Base-by-base conservation (phyloP, 2,888 invertebrate genomes). In the Azorinus chamasolen region DNA sequence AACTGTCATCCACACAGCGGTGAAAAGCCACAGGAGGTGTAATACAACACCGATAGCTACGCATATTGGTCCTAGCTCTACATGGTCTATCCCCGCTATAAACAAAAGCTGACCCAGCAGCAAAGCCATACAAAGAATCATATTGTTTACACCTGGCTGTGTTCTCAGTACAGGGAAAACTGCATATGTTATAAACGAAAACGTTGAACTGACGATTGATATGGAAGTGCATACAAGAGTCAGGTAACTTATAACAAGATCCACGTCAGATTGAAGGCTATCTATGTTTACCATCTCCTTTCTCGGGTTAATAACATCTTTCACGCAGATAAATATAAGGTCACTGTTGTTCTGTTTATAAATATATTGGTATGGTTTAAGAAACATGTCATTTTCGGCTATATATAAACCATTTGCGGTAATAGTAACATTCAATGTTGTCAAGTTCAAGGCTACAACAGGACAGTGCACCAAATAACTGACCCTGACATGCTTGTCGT, bases 121-220 rank as follows among this genome's bases (percentile, higher is more conserved):
- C 1, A 58, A 45, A 18, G 14, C 1, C 0, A 58, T 16, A 1
- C 45, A 20, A 16, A 58, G 25, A 14, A 43, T 43, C 58, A 58
- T 58, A 45, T 58, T 58, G 58, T 58, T 58, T 14, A 58, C 18
- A 25, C 58, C 58, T 4, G 58, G 58, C 22, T 58, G 58, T 25
- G 43, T 43, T 0, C 58, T n/a, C 45, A 58, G 45, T 12, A n/a
- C 3, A n/a, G 16, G 20, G 6, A 58, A 25, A 16, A 43, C 10
- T 1, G 25, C 10, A 18, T 58, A 58, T n/a, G 58, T 58, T 6
- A n/a, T 10, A 1, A 43, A 0, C 10, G 45, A 27, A 12, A 58
- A 16, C 16, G 32, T 6, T 2, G 20, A 41, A 16, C 45, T 25
- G n/a, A 24, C 45, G 16, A 58, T 58, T 12, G 58, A 58, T n/a